Base-by-base conservation (phyloP, 2,888 invertebrate species). In the Volucella inflata region DNA sequence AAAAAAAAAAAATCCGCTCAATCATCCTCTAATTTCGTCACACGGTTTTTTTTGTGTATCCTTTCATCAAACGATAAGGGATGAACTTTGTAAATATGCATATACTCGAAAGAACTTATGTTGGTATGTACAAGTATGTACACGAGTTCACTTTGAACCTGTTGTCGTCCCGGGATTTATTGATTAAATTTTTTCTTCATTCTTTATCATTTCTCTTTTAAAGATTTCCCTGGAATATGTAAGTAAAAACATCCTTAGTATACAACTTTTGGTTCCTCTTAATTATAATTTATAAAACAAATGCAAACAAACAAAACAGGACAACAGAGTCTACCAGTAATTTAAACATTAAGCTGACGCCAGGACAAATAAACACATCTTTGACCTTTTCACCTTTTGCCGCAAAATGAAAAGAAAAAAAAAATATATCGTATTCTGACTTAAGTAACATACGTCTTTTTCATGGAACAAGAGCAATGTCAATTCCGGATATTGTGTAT, bases 101-200 rank as follows among this genome's bases (percentile, higher is more conserved):
- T 6, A 6, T 21, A 30, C 30, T 51, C 53, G 46, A 53, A n/a
- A 46, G 51, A 40, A 36, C 21, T 30, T 62, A 42, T 38, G 46
- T 48, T 48, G 12, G 12, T 62, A 50, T 60, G 38, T 40, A 40
- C 42, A 4, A 6, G 2, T 6, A 16, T 16, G 1, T 16, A 8
- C 17, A 42, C 38, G 10, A 30, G 38, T 53, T 38, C 53, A 16
- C 11, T 14, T 21, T 59, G 17, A 59, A 65, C 72, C 30, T 74
- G 67, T 74, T 74, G 46, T 30, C 30, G 30, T 60, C 79, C 74
- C 51, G 79, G 79, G 79, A 74, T 51, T 67, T 67, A 80, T 80
- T 74, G 79, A 74, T 80, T 80, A 67, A 59, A 17, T 14, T 60
- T 16, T 10, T 36, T 10, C 12, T 14, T 9, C 0, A 1, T 21